Evolutionary conservation across 1,140 invertebrate genomes (phyloP).

Genomic region (Platyscapa corneri): DNA sequence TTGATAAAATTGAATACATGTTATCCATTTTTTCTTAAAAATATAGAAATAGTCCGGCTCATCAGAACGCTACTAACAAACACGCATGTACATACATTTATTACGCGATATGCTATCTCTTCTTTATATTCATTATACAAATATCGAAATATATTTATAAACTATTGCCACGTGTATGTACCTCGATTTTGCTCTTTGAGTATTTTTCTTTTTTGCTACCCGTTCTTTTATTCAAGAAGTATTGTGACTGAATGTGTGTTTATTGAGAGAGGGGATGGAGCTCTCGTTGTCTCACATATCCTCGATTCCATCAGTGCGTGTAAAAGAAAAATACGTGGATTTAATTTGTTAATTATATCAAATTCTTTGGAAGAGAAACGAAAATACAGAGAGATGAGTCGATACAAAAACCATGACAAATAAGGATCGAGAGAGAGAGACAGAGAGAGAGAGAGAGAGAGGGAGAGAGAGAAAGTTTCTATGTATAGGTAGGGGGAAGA

Average conservation of each 20-base stretch:
- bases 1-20: neutral
- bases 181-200: neutral
- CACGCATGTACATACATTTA: conserved; percentile 17
- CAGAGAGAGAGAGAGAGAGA: neutral
- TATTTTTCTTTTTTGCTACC: neutral
- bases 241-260: neutral
- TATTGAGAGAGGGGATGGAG: neutral
- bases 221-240: neutral
- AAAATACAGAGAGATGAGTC: neutral
- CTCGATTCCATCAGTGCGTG: neutral
- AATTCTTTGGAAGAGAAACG: neutral
- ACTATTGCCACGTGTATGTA: conserved; percentile 3
- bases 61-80: conserved; percentile 11
- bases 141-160: conserved; percentile 24
- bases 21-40: conserved; percentile 1
- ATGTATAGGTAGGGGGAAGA: neutral
- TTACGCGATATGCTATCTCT: neutral
- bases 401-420: neutral
- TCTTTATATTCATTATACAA: conserved; percentile 19
- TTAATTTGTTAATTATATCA: conserved; percentile 29
- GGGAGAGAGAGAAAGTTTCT: neutral
- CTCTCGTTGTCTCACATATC: conserved; percentile 34
- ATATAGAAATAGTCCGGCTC: neutral
- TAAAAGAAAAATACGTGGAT: conserved; percentile 2
- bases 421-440: neutral